Base-by-base conservation (phyloP, 2,797 vertebrate species). In the Falco concolor region DNA sequence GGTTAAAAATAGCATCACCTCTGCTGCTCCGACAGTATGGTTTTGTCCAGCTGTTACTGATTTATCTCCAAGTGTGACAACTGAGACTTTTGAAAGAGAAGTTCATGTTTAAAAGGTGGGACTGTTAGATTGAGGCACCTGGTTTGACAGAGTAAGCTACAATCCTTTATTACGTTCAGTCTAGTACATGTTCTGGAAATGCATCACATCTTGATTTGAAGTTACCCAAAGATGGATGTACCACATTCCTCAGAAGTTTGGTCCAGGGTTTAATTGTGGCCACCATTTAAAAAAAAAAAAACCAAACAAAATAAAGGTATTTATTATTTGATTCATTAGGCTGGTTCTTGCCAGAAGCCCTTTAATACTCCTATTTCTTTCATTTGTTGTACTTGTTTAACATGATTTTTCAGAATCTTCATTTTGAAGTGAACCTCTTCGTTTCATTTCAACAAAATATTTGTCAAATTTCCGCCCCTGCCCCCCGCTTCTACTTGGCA, bases 161-260 rank as follows among this genome's bases (percentile, higher is more conserved):
- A 14, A 1, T n/a, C 2, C 44, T 28, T 28, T 19, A 0, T 24
- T 5, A 8, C 17, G n/a, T 24, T 57, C 19, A 12, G 5, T 70
- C n/a, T 73, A 15, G 25, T 5, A 8, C 19, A 1, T 3, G 24
- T 68, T 17, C 30, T 54, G 36, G 82, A n/a, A 61, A 44, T 42
- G 17, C 42, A 5, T 34, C 50, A 8, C 32, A 2, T 22, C 73
- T 18, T 24, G 24, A 19, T 30, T 13, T n/a, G 79, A 15, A 47
- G 59, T 44, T 25, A 5, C 5, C 20, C 20, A 4, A 10, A n/a
- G 28, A 3, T 8, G 49, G 23, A 38, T 21, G 12, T 25, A 18
- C 56, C 49, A 6, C 42, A 5, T n/a, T 17, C 56, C 42, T 36
- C 56, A 17, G 47, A 27, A 61, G 27, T 47, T 21, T 32, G 19